Evolutionary conservation across 2,797 vertebrate species (phyloP), one percentile per base, ranked within the genome.

Genomic region (Hozukius guyotensis): DNA sequence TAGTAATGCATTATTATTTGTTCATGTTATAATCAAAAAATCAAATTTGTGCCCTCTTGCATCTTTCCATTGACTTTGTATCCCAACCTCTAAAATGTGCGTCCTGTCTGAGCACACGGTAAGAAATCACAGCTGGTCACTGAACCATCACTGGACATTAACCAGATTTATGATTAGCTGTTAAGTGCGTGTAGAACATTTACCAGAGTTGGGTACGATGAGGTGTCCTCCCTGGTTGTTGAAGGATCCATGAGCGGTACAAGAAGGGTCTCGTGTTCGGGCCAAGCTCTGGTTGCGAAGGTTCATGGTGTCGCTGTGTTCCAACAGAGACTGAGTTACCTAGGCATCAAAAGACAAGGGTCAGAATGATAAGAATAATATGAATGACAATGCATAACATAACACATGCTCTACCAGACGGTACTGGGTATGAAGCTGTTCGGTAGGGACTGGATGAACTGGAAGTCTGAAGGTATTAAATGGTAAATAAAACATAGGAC

Each of bases 221-320:
- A 99, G 96, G 81, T 98, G 98, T 38, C 98, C 98, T 27, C 98
- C 98, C 46, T 98, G 96, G 66, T 97, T 97, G 91, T 97, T 98
- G 93, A 99, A 99, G 81, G 97, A 98, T 11, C 97, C 98, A 69
- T 97, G 97, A 1, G 97, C 97, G 0, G 97, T 97, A 74, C 97
- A 98, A 0, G 96, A 98, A 1, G 97, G 97, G 72, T 99, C 98
- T 2, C 97, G 95, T 59, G 97, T 97, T 20, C 96, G 95, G 14
- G 97, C 97, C 29, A 98, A 94, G 79, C 96, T 98, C 93, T 98
- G 97, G 89, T 95, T 98, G 78, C 98, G 97, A 83, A 97, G 67
- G 63, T 96, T 98, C 87, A 98, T 92, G 42, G 96, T 96, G 86
- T 99, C 97, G 0, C 94, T 97, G 84, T 93, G 91, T 2, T 98